Conservation (phyloP, 2,888 invertebrate genomes). For the Apodemia duryi region DNA sequence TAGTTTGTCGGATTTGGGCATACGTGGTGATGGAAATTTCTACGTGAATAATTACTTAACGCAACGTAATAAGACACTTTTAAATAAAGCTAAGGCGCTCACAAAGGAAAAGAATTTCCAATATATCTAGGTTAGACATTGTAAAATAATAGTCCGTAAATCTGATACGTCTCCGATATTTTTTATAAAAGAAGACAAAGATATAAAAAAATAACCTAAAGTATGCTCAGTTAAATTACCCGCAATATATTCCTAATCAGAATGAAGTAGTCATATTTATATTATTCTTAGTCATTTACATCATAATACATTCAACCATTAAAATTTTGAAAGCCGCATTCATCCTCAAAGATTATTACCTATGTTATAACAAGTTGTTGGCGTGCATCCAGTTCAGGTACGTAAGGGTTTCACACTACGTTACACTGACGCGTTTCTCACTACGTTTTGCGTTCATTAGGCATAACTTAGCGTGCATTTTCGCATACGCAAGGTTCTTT, state of each 20-base stretch:
- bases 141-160: conserved; percentile 29
- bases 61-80: conserved; percentile 18
- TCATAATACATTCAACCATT: background rate
- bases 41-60: conserved; percentile 29
- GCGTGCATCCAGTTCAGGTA: conserved; percentile 6
- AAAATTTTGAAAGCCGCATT: conserved; percentile 6
- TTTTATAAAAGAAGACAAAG: conserved; percentile 25
- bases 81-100: conserved; percentile 20
- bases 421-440: background rate
- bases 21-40: conserved; percentile 14
- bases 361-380: background rate
- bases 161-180: conserved; percentile 26
- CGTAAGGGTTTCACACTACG: too few relatives aligned
- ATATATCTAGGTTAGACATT: conserved; percentile 30
- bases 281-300: background rate
- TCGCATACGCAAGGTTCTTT: background rate
- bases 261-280: background rate
- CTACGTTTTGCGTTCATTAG: background rate
- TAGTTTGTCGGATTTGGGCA: conserved; percentile 19
- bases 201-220: conserved; percentile 21
- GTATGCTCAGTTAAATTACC: background rate
- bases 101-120: conserved; percentile 24
- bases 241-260: background rate
- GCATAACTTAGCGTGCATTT: background rate
- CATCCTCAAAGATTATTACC: background rate